Conservation (phyloP, 2,888 invertebrate species). For the Slavum lentiscoides region DNA sequence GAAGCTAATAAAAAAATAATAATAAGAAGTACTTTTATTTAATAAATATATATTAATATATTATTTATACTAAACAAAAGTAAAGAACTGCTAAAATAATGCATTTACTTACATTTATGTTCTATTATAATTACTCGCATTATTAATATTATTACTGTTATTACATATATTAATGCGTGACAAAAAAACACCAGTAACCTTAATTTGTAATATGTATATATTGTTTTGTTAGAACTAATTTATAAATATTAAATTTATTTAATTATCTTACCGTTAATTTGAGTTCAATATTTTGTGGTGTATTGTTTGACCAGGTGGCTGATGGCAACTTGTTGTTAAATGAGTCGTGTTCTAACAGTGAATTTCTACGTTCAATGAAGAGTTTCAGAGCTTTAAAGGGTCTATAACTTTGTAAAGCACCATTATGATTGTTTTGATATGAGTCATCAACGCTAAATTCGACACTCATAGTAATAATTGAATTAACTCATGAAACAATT, state of each 20-base stretch:
- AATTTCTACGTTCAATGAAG: slow-evolving; percentile 40
- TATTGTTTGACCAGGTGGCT: slow-evolving; percentile 34
- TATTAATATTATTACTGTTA: too few species aligned
- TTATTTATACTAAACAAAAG: too few species aligned
- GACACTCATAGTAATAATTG: slow-evolving; percentile 35
- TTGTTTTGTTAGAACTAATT: background rate
- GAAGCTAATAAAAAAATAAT: too few species aligned
- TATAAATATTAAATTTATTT: slow-evolving; percentile 1
- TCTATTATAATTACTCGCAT: too few species aligned
- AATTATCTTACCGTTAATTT: slow-evolving; percentile 42
- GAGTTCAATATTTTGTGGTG: slow-evolving; percentile 42
- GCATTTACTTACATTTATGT: too few species aligned
- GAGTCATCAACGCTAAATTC: slow-evolving; percentile 20
- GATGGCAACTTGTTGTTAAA: slow-evolving; percentile 33
- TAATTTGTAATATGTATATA: background rate
- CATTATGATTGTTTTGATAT: slow-evolving; percentile 35
- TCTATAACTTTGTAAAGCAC: slow-evolving; percentile 42
- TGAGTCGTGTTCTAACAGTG: slow-evolving; percentile 28
- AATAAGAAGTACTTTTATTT: too few species aligned
- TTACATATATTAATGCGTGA: too few species aligned
- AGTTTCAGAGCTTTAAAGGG: slow-evolving; percentile 39
- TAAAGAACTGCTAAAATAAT: too few species aligned
- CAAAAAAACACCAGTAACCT: too few species aligned
- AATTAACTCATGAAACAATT: slow-evolving; percentile 7
- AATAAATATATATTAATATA: too few species aligned